Percentiles rank a stretch among this genome's conserved stretches.
These are phyloP conservation scores for Chiridota heheva DNA, from an alignment of 35 echinoderm and acorn worm genomes.

Conservation along the genomic window DNA sequence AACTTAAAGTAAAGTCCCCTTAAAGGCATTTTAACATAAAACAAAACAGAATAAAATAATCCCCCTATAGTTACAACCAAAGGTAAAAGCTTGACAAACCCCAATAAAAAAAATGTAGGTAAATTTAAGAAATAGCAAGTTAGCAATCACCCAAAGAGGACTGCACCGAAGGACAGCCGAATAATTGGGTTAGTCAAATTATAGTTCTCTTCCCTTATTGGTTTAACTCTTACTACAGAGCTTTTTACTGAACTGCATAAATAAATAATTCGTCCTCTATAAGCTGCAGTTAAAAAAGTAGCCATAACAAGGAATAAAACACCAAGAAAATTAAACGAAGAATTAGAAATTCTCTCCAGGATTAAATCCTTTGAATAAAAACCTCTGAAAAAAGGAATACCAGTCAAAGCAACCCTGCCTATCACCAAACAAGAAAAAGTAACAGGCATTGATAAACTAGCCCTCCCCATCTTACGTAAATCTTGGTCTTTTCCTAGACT, in stretches of 20 bases:
- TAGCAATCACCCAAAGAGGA: conserved; percentile 45
- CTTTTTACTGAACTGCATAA: conserved; percentile 27
- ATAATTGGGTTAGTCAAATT: conserved; percentile 27
- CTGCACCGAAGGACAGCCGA: conserved; percentile 37
- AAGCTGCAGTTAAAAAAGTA: conserved; percentile 45
- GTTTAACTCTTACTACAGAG: not conserved
- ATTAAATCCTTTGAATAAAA: conserved; percentile 85
- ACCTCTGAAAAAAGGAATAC: conserved; percentile 64
- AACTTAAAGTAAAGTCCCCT: not conserved
- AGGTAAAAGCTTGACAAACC: conserved; percentile 14
- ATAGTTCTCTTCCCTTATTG: conserved; percentile 47
- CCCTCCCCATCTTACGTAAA: conserved; percentile 70
- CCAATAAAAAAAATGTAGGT: not conserved
- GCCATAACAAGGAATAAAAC: conserved; percentile 28
- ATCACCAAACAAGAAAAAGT: conserved; percentile 47
- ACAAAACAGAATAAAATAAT: not conserved
- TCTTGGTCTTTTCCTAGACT: conserved; percentile 77
- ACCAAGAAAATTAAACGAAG: conserved; percentile 20
- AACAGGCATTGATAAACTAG: conserved; percentile 4
- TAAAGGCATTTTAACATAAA: not conserved
- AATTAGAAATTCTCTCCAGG: conserved; percentile 17
- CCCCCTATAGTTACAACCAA: conserved; percentile 17
- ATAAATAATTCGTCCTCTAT: conserved; percentile 60
- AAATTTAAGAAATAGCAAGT: not conserved
- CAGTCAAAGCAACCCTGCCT: conserved; percentile 53